Evolutionary conservation across 2,888 invertebrate species (phyloP).

Genomic region (Himalopsyche anomala): DNA sequence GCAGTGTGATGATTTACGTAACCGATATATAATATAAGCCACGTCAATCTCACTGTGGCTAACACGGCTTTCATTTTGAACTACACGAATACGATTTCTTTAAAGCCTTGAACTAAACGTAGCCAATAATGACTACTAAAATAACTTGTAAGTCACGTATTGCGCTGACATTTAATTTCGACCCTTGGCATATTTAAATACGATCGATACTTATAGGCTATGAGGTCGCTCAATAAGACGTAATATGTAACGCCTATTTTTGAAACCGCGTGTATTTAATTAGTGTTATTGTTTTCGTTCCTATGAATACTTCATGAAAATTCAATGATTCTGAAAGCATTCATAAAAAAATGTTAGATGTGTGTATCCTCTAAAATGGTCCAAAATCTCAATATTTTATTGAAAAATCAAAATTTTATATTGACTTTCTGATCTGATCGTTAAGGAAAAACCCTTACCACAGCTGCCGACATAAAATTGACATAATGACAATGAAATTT

Average conservation of each 20-base stretch:
- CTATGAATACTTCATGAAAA: not conserved
- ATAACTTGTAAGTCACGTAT: conserved; percentile 13
- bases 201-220: conserved; percentile 17
- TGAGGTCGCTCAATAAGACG: conserved; percentile 3
- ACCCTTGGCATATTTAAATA: conserved; percentile 41
- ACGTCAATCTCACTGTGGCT: not conserved
- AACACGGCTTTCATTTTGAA: conserved; percentile 31
- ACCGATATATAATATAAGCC: not conserved
- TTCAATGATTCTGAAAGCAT: not conserved
- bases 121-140: not conserved
- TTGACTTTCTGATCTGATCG: too few species aligned
- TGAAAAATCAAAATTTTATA: too few species aligned
- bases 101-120: conserved; percentile 35
- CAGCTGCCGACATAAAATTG: too few species aligned
- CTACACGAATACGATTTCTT: conserved; percentile 37
- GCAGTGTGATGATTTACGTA: not conserved
- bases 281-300: not conserved
- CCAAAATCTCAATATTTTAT: too few species aligned
- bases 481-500: too few species aligned
- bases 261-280: not conserved
- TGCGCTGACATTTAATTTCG: conserved; percentile 38
- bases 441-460: too few species aligned
- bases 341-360: too few species aligned
- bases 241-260: conserved; percentile 25
- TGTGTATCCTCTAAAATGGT: too few species aligned